Evolutionary conservation across 2,797 vertebrate species (phyloP), one percentile per base, ranked within the genome.

Genomic region (Notamacropus eugenii): DNA sequence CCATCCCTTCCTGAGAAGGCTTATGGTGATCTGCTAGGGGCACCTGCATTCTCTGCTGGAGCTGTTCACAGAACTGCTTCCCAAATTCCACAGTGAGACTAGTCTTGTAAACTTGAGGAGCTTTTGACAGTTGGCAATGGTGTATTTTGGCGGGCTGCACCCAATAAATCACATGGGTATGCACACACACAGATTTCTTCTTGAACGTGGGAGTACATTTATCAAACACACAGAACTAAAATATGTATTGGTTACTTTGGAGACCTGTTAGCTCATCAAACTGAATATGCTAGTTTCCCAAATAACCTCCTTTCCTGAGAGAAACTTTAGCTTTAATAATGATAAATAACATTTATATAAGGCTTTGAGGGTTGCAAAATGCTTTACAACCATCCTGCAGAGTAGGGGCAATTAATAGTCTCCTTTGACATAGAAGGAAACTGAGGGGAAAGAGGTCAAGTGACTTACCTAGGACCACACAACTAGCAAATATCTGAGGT

Each of bases 241-340:
- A 87, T 87, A 87, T 87, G 27, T 87, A 87, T 82, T 82, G 74
- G 74, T 82, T 82, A 46, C 74, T 82, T 82, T 82, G 74, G 74
- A 82, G 74, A 82, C 40, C 40, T 82, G 74, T 82, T 82, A 82
- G 40, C 34, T 74, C 40, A 46, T 82, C 74, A 46, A 24, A 82
- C 40, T 82, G 40, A 82, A 82, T 82, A 82, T 82, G 40, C 22
- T 82, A 82, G 74, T 82, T 31, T 82, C 74, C 74, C 74, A 82
- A 82, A 82, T 82, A 82, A 82, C 22, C 22, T 82, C 40, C n/a
- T 82, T 82, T 82, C 22, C 6, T 82, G 74, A 82, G 74, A 46
- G 74, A 82, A 82, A 82, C 27, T 82, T 82, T 82, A 82, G 12
- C 40, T 46, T 9, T 50, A 50, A 87, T 87, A 87, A 46, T 87